Percentiles rank a stretch among this genome's conserved stretches.
phyloP scores from a whole-genome alignment of 1,140 invertebrate genomes.

The Branchinecta lindahli region DNA sequence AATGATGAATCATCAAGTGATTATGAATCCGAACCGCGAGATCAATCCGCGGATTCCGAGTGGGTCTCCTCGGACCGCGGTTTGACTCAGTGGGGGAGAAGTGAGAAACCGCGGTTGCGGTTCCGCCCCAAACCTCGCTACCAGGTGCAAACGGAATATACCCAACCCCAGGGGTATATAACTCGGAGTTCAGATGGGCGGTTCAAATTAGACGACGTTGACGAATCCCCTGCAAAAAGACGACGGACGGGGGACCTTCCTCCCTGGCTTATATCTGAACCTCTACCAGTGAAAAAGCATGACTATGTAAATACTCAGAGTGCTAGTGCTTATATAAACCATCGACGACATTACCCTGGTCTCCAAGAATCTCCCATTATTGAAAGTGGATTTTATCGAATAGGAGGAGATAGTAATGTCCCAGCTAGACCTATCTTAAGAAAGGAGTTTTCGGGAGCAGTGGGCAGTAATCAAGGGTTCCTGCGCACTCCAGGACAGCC shows the following conservation, averaged over 20 bases:
- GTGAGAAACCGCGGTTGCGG: constrained; percentile 4
- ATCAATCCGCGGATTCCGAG: background rate
- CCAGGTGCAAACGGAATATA: constrained; percentile 19
- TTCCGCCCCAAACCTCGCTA: constrained; percentile 12
- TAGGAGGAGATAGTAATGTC: constrained; percentile 12
- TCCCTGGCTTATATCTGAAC: background rate
- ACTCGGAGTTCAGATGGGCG: constrained; percentile 52
- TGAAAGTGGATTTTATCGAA: constrained; percentile 21
- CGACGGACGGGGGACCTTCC: background rate
- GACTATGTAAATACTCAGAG: background rate
- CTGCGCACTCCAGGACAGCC: background rate
- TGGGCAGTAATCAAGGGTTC: background rate
- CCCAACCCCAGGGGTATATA: constrained; percentile 40
- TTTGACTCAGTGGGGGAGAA: background rate
- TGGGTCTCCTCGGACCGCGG: background rate
- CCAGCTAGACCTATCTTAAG: background rate
- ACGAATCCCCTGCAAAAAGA: constrained; percentile 37
- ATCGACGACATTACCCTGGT: background rate
- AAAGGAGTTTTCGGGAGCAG: background rate
- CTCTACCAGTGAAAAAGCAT: background rate
- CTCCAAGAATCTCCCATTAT: constrained; percentile 14
- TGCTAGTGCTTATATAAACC: no score
- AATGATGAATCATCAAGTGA: background rate
- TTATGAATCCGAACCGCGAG: background rate
- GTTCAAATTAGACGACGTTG: constrained; percentile 49